These are phyloP conservation scores for Ptychoptera contaminata DNA, from an alignment of 2,888 invertebrate species.

Conservation along the genomic window DNA sequence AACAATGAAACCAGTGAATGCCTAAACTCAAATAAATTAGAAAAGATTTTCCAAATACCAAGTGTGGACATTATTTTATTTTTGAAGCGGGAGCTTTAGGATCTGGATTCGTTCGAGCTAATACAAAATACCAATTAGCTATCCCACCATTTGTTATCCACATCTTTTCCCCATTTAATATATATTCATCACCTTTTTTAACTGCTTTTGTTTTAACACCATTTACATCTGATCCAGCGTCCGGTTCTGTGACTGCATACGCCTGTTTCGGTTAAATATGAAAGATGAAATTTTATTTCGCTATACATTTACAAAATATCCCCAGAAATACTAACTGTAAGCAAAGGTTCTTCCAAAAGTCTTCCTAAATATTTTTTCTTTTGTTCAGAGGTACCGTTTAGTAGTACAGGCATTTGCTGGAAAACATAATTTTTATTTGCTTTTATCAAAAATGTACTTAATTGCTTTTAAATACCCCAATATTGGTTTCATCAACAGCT, in stretches of 20 bases:
- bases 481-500: conserved; percentile 48
- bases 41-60: no score
- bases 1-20: conserved; percentile 61
- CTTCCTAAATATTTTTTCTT: conserved; percentile 81
- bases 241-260: conserved; percentile 84
- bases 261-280: conserved; percentile 40
- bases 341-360: conserved; percentile 65
- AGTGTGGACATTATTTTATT: neutral
- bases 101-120: conserved; percentile 76
- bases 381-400: conserved; percentile 69
- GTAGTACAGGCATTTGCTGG: conserved; percentile 74
- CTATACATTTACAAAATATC: no score
- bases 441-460: no score
- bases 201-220: conserved; percentile 72
- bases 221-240: conserved; percentile 82
- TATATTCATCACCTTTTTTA: conserved; percentile 79
- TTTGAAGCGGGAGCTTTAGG: conserved; percentile 71
- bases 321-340: conserved; percentile 49
- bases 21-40: conserved; percentile 23
- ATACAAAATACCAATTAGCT: conserved; percentile 83
- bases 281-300: neutral
- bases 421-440: no score
- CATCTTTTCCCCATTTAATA: conserved; percentile 87
- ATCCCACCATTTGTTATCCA: conserved; percentile 93
- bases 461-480: conserved; percentile 35